Conservation (phyloP, 2,797 vertebrate species). For the Dicrostonyx torquatus region DNA sequence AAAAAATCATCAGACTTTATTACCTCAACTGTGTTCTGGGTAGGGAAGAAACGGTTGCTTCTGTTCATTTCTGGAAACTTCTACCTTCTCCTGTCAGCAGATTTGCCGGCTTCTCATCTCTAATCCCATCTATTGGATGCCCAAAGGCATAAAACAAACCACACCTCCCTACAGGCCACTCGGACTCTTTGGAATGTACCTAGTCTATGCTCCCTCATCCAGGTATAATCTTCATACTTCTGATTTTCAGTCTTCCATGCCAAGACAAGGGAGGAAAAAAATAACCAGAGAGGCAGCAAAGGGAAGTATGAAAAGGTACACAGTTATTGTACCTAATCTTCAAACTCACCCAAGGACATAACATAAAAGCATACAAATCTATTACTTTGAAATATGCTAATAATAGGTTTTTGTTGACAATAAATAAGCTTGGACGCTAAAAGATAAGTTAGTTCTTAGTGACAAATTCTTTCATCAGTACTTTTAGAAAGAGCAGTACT, state of each 20-base stretch:
- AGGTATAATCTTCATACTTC: background rate
- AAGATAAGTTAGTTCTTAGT: background rate
- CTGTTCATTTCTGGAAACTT: constrained; percentile 32
- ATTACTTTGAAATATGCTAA: constrained; percentile 34
- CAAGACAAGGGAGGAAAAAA: constrained; percentile 16
- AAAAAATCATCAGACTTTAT: constrained; percentile 71
- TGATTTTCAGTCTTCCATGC: background rate
- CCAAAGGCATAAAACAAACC: background rate
- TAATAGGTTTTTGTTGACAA: background rate
- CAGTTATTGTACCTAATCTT: constrained; percentile 1
- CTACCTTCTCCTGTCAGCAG: constrained; percentile 31
- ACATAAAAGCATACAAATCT: background rate
- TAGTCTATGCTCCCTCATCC: background rate
- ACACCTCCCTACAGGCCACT: constrained; percentile 5
- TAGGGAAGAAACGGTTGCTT: constrained; percentile 61
- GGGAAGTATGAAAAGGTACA: constrained; percentile 44
- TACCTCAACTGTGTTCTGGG: constrained; percentile 26
- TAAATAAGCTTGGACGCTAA: background rate
- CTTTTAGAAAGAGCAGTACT: background rate
- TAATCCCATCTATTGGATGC: background rate
- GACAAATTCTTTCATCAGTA: background rate
- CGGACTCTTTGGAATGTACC: constrained; percentile 48
- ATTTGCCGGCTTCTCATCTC: background rate
- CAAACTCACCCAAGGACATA: background rate
- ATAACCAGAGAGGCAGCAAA: constrained; percentile 3